Evolutionary conservation across 2,888 invertebrate genomes (phyloP), one percentile per base, ranked within the genome.

Genomic region (Oscheius sp.): DNA sequence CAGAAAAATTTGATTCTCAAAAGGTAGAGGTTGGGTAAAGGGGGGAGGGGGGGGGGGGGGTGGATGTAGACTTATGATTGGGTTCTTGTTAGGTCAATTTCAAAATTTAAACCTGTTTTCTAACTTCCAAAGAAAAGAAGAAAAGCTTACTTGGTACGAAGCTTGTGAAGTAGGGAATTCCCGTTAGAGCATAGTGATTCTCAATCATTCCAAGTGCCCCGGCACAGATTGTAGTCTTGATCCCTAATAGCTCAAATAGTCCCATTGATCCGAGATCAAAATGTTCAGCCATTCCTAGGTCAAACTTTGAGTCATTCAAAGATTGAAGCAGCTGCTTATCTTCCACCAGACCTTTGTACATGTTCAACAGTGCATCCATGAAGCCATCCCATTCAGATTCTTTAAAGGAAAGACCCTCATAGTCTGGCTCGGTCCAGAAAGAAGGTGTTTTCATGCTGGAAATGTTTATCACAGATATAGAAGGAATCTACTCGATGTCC

Each of bases 131-230:
- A n/a, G 9, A 6, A 14, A 30, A 50, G n/a, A 20, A 12, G 14
- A 14, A n/a, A 56, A 4, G 8, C 12, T 32, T 20, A 56, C 59
- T 22, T n/a, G 62, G 62, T 8, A 62, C 62, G 49, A 62, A 62
- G n/a, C 47, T 45, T 5, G 14, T 8, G 20, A 62, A 47, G 20
- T 32, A 12, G 2, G 62, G 62, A 30, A 62, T 20, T 1, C 62
- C 62, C 12, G 62, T 62, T 33, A 62, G 47, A 9, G 30, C 33
- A 26, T 47, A 49, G 20, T 62, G 62, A n/a, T 5, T 20, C 0
- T 24, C 32, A 17, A 62, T 22, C 49, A n/a, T 28, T 8, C 62
- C 62, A 9, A 62, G 36, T 22, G 62, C 62, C 8, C 33, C 62
- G 6, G 62, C 62, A 17, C 33, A 44, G 24, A 62, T 47, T 8